phyloP scores from a whole-genome alignment of 2,797 vertebrate species.

The Pseudomugil tenellus region DNA sequence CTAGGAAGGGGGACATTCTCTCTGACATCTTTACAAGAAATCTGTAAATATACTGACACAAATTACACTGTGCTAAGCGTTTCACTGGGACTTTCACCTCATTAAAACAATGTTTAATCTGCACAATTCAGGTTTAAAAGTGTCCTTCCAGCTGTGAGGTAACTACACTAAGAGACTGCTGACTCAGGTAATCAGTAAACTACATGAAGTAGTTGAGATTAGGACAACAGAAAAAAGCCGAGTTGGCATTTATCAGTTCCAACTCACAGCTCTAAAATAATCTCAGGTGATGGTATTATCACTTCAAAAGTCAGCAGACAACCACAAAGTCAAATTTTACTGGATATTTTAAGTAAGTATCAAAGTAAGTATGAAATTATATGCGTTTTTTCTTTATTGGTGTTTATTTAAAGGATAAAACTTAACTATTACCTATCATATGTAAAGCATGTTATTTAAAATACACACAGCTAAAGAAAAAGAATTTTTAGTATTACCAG shows the following conservation, averaged over 20 bases:
- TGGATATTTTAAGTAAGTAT: neutral
- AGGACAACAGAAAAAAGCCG: slow-evolving; percentile 34
- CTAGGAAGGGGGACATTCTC: neutral
- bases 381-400: neutral
- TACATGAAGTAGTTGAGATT: slow-evolving; percentile 31
- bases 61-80: neutral
- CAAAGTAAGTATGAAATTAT: no score
- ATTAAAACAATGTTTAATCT: slow-evolving; percentile 26
- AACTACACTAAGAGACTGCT: slow-evolving; percentile 9
- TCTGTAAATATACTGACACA: slow-evolving; percentile 17
- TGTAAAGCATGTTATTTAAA: slow-evolving; percentile 4
- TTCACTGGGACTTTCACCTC: slow-evolving; percentile 20
- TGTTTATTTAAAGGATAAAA: slow-evolving; percentile 13
- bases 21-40: slow-evolving; percentile 4
- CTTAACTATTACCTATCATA: slow-evolving; percentile 4
- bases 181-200: slow-evolving; percentile 39
- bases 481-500: slow-evolving; percentile 1
- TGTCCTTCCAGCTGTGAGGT: slow-evolving; percentile 3
- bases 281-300: slow-evolving; percentile 8
- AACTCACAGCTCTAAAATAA: slow-evolving; percentile 33
- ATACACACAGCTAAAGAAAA: slow-evolving; percentile 18
- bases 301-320: slow-evolving; percentile 24
- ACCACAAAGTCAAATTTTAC: neutral
- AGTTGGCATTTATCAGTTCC: slow-evolving; percentile 29
- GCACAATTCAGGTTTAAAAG: slow-evolving; percentile 29